Evolutionary conservation across 2,888 invertebrate genomes (phyloP).

Genomic region (Fragum fragum): DNA sequence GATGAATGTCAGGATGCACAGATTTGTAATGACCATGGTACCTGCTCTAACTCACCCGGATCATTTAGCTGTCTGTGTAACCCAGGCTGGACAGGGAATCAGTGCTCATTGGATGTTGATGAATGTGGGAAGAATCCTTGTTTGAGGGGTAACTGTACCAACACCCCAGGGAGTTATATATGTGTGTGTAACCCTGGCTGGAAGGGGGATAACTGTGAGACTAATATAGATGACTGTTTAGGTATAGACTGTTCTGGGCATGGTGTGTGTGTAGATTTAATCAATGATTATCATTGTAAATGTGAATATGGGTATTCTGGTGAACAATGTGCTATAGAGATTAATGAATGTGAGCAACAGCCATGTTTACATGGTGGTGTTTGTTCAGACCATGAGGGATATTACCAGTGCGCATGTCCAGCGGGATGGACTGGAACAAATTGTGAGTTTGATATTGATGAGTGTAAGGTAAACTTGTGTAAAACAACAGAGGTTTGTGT

Average conservation of each 20-base stretch:
- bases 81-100: slow-evolving; percentile 32
- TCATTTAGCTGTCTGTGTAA: slow-evolving; percentile 36
- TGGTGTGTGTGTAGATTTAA: slow-evolving; percentile 58
- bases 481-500: slow-evolving; percentile 48
- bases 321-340: slow-evolving; percentile 39
- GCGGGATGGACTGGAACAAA: slow-evolving; percentile 40
- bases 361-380: slow-evolving; percentile 41
- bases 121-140: slow-evolving; percentile 33
- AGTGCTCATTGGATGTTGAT: slow-evolving; percentile 42
- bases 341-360: slow-evolving; percentile 40
- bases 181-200: slow-evolving; percentile 45
- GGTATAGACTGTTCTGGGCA: slow-evolving; percentile 56
- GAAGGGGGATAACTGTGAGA: slow-evolving; percentile 40
- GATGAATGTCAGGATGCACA: slow-evolving; percentile 44
- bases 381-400: slow-evolving; percentile 30
- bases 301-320: slow-evolving; percentile 63
- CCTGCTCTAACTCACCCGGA: slow-evolving; percentile 46
- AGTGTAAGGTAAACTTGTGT: slow-evolving; percentile 45
- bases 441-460: slow-evolving; percentile 52
- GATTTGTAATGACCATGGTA: slow-evolving; percentile 41
- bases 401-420: slow-evolving; percentile 37
- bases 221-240: slow-evolving; percentile 32
- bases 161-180: slow-evolving; percentile 43
- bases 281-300: slow-evolving; percentile 57
- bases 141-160: slow-evolving; percentile 38